phyloP scores from a whole-genome alignment of 1,140 invertebrate species.

The Chelonus insularis region DNA sequence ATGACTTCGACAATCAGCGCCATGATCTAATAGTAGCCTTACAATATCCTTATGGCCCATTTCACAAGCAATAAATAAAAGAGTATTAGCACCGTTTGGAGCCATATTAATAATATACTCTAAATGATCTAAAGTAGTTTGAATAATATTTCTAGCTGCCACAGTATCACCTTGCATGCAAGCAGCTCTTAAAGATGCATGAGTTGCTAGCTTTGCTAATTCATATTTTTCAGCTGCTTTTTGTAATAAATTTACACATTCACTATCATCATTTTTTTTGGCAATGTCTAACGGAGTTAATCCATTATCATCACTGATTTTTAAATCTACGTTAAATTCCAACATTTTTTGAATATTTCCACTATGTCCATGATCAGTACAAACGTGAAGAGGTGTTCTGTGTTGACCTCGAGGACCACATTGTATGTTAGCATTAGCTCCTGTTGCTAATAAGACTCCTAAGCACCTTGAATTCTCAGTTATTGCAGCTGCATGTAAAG shows the following conservation, averaged over 20 bases:
- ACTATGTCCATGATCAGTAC: constrained; percentile 77
- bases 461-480: constrained; percentile 83
- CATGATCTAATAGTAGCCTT: constrained; percentile 74
- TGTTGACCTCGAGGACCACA: constrained; percentile 68
- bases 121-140: constrained; percentile 66
- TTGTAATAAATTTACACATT: constrained; percentile 70
- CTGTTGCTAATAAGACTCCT: constrained; percentile 70
- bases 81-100: constrained; percentile 81
- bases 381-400: constrained; percentile 79
- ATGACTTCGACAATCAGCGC: constrained; percentile 85
- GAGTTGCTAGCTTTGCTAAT: constrained; percentile 68
- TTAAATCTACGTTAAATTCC: constrained; percentile 69
- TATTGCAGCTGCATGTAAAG: constrained; percentile 85
- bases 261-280: constrained; percentile 70
- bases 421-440: constrained; percentile 73
- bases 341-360: constrained; percentile 72
- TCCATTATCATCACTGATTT: constrained; percentile 68
- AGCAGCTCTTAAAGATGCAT: constrained; percentile 73
- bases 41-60: constrained; percentile 81
- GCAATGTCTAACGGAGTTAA: constrained; percentile 76
- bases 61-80: constrained; percentile 83
- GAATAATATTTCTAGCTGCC: constrained; percentile 67
- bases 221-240: constrained; percentile 73
- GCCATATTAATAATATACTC: constrained; percentile 82
- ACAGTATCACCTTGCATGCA: constrained; percentile 70